Conservation (phyloP, 2,113 vertebrate species). For the Crotalus helleri region DNA sequence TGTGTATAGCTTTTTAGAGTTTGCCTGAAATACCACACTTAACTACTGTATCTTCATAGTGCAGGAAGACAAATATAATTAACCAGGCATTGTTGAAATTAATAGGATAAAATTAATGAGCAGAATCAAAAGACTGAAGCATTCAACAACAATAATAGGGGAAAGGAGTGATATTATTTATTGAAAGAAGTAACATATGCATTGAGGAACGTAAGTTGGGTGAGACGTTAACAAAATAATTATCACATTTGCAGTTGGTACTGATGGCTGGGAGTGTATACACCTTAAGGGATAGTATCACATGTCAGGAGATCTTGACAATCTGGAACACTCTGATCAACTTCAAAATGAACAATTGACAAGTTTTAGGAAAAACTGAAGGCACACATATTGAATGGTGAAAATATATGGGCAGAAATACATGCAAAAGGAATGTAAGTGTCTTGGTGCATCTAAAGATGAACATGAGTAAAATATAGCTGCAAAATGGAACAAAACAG, state of each 20-base stretch:
- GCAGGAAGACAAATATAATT: background rate
- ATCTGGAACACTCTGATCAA: background rate
- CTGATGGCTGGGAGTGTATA: background rate
- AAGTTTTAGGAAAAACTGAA: background rate
- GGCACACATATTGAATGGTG: background rate
- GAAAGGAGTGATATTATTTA: background rate
- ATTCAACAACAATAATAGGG: background rate
- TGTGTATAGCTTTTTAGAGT: background rate
- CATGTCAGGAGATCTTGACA: background rate
- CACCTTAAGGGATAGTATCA: background rate
- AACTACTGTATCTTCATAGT: background rate
- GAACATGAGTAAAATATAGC: background rate
- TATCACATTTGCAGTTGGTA: background rate
- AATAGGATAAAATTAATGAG: background rate
- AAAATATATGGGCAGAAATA: background rate
- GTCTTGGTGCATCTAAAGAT: background rate
- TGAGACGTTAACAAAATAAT: background rate
- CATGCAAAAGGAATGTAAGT: background rate
- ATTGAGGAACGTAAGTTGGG: background rate
- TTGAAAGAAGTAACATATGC: background rate
- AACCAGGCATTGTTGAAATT: background rate
- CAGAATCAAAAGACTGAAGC: background rate
- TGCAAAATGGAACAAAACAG: background rate
- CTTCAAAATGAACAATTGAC: background rate
- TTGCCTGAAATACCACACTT: background rate